Evolutionary conservation across 2,113 vertebrate genomes (phyloP).

Genomic region (Neoarius graeffei): DNA sequence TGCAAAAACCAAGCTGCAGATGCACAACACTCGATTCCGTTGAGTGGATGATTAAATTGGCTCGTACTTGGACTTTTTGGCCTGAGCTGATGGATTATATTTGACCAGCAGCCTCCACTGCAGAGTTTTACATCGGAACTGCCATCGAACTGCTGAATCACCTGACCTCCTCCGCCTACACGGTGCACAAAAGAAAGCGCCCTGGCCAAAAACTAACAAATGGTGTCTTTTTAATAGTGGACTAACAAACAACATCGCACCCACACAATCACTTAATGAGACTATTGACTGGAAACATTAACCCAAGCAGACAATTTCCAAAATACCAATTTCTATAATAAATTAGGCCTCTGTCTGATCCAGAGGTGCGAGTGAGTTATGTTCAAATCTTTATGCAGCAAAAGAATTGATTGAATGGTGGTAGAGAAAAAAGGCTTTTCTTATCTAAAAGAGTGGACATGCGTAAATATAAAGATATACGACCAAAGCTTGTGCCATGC

Average conservation of each 20-base stretch:
- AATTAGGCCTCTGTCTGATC: neutral
- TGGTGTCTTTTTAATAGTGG: conserved; percentile 25
- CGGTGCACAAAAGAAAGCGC: neutral
- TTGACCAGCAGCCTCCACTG: conserved; percentile 6
- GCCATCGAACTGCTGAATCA: conserved; percentile 7
- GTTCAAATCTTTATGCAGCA: neutral
- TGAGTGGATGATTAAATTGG: conserved; percentile 7
- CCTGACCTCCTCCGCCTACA: conserved; percentile 13
- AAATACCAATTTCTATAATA: neutral
- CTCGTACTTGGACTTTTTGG: neutral
- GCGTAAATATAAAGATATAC: conserved; percentile 27
- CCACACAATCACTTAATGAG: conserved; percentile 12
- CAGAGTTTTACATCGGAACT: neutral
- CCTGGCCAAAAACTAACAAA: neutral
- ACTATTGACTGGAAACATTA: neutral
- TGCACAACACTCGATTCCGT: neutral
- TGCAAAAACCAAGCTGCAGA: neutral
- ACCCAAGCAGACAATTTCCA: neutral
- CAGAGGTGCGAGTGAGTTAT: neutral
- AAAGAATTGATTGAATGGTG: neutral
- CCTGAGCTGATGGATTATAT: conserved; percentile 9
- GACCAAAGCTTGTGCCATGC: conserved; percentile 8
- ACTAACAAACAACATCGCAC: conserved; percentile 6
- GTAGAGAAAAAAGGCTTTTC: neutral
- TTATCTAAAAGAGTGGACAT: neutral